These are phyloP conservation scores for Enteromius mattozi DNA, from an alignment of 2,797 vertebrate genomes.

Conservation along the genomic window DNA sequence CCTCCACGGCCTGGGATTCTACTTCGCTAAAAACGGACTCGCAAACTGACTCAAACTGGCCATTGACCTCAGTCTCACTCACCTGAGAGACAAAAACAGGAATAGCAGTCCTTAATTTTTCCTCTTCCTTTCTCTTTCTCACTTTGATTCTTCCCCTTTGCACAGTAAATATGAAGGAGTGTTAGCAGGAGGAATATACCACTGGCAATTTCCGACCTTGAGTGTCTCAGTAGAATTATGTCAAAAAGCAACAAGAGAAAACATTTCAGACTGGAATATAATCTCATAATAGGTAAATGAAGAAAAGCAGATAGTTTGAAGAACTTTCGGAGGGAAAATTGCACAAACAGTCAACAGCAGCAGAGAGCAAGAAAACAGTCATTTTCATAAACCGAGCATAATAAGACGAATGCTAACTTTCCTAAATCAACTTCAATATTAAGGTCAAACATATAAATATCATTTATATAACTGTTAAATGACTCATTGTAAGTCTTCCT, in stretches of 20 bases:
- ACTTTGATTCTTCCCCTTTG: constrained; percentile 89
- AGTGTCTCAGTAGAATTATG: constrained; percentile 76
- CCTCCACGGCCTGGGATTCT: constrained; percentile 99
- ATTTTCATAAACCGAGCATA: neutral
- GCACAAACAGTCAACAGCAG: constrained; percentile 37
- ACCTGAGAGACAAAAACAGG: constrained; percentile 96
- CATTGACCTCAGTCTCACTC: constrained; percentile 99
- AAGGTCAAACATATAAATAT: neutral
- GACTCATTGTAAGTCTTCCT: neutral
- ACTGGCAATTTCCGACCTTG: constrained; percentile 76
- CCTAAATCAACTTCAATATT: neutral
- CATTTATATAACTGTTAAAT: neutral
- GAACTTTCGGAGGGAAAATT: constrained; percentile 40
- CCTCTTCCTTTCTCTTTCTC: constrained; percentile 90
- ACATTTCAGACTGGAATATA: constrained; percentile 63
- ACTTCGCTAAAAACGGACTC: constrained; percentile 99
- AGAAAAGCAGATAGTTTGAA: constrained; percentile 14
- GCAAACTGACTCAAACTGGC: constrained; percentile 99
- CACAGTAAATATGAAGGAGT: constrained; percentile 87
- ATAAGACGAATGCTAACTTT: neutral
- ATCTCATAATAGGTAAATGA: constrained; percentile 46
- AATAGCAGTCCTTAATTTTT: constrained; percentile 93
- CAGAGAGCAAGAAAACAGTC: constrained; percentile 25
- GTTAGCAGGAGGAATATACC: constrained; percentile 81
- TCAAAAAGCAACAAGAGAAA: constrained; percentile 69